These are phyloP conservation scores for Castor canadensis DNA, from an alignment of 2,113 vertebrate genomes.

Conservation along the genomic window DNA sequence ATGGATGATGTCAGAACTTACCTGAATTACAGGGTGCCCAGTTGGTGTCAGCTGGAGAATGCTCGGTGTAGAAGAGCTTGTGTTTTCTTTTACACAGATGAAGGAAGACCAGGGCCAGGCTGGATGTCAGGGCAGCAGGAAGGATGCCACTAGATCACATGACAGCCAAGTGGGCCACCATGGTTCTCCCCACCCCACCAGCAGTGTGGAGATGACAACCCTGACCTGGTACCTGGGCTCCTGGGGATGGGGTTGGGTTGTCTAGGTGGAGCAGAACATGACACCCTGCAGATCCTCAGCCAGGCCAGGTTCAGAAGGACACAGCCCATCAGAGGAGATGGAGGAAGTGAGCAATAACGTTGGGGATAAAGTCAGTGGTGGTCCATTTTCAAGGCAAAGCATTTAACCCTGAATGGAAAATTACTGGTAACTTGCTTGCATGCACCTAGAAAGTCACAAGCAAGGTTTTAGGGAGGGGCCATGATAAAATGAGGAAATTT, in stretches of 20 bases:
- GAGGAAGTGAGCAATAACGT: too few relatives aligned
- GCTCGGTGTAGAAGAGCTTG: neutral
- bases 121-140: neutral
- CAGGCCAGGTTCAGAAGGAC: neutral
- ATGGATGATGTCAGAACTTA: neutral
- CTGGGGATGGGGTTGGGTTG: neutral
- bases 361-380: too few relatives aligned
- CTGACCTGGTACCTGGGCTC: fast-evolving
- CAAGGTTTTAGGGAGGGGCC: too few relatives aligned
- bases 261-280: neutral
- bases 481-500: too few relatives aligned
- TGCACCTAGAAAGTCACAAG: too few relatives aligned
- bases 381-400: too few relatives aligned
- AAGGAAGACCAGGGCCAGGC: neutral
- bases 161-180: neutral
- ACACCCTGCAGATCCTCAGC: neutral
- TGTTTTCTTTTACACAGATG: neutral
- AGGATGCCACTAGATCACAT: fast-evolving
- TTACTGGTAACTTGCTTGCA: too few relatives aligned
- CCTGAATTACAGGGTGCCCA: too few relatives aligned
- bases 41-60: neutral
- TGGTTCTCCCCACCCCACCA: too few relatives aligned
- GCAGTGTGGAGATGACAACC: fast-evolving
- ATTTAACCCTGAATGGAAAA: too few relatives aligned
- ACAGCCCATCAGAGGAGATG: neutral